Evolutionary conservation across 2,797 vertebrate species (phyloP), one percentile per base, ranked within the genome.

Genomic region (Pelobates cultripes): DNA sequence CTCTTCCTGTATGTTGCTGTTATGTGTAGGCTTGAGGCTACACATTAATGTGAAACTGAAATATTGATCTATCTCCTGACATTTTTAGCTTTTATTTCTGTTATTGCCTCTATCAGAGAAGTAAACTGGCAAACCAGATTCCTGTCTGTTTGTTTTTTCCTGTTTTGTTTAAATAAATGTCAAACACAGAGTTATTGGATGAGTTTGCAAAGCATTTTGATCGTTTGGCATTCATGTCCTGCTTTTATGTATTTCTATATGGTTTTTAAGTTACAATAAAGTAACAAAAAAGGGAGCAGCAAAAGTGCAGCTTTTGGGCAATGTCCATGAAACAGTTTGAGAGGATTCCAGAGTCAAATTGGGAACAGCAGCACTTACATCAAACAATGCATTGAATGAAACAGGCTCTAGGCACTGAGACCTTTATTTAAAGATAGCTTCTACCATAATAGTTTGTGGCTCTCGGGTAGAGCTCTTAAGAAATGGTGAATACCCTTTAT

Each of bases 31-130:
- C 82, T 84, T 57, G 55, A 71, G 77, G 77, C 82, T 79, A 84
- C 77, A 79, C 82, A 79, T 79, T 79, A 84, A 79, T 79, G 72
- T 75, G 77, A 70, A 79, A 44, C 66, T 75, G 77, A 84, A 84
- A 84, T 84, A 84, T 84, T 84, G 82, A 84, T 84, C 77, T 84
- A 69, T 78, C 76, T 28, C 77, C 79, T 84, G 77, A 84, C 73
- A 79, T 79, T 84, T 84, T 84, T 83, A 66, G 72, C 60, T 83
- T 75, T 83, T 78, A 75, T 80, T 79, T 72, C 73, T 79, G 44
- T 80, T 80, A 63, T 75, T 66, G 72, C 28, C 68, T 67, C 66
- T 55, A 72, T 76, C 73, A 84, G 42, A 80, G 51, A 41, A 75
- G 12, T 75, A 81, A 51, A 43, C 44, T 43, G 55, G 10, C 9